Base-by-base conservation (phyloP, 2,113 vertebrate genomes). In the Microtus pennsylvanicus region DNA sequence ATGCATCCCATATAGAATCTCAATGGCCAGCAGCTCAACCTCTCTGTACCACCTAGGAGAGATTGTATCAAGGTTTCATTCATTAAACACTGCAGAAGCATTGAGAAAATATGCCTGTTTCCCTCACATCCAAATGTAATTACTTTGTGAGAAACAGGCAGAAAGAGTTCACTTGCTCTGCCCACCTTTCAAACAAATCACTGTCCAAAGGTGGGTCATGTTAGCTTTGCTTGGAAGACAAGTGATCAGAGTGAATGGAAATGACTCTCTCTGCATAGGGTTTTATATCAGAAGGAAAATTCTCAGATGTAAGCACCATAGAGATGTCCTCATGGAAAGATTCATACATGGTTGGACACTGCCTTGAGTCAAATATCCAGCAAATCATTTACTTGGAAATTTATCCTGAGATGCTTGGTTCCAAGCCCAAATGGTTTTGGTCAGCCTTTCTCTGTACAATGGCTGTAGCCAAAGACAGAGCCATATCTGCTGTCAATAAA, bases 351-450 rank as follows among this genome's bases (percentile, higher is more conserved):
- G 1, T 52, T 52, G 72, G 52, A 63, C 9, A 24, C 9, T 89
- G 50, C 7, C n/a, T 92, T 67, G 50, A 65, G 55, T 82, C 69
- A 65, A 65, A 21, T 72, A 78, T 50, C 6, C 16, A 85, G 21
- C 5, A 96, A 58, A 16, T 78, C 38, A 63, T 95, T 91, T 50
- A 30, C 7, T 14, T 83, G 55, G n/a, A 91, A 88, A 93, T 69
- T 28, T 26, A 92, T 91, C 22, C 22, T 61, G 42, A 82, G 26
- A n/a, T 42, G 11, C 50, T 9, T 67, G 28, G 38, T 42, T 80
- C 50, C 63, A 90, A 96, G 90, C 30, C 58, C 24, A 85, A 10
- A 11, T 85, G 24, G 30, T 52, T 72, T 88, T 70, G 19, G 7
- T 70, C 42, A 91, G 35, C 24, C 8, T 91, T 63, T 45, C 47